Evolutionary conservation across 1,140 invertebrate species (phyloP).

Genomic region (Drosophila tani): DNA sequence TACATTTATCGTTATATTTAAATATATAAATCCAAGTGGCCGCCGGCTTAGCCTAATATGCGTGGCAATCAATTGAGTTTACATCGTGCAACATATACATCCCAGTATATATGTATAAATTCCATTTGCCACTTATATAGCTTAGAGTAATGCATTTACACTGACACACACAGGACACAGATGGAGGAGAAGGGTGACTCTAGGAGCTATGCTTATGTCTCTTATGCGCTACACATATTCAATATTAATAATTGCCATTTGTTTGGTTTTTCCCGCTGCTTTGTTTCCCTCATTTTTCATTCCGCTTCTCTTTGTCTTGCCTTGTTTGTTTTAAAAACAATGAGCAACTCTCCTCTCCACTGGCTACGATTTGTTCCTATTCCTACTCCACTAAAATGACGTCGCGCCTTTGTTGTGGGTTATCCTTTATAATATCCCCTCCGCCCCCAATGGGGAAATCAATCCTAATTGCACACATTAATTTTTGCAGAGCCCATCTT

Average conservation of each 20-base stretch:
- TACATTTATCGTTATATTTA: constrained; percentile 29
- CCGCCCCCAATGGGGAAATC: constrained; percentile 18
- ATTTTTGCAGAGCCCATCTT: constrained; percentile 41
- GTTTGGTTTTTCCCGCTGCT: constrained; percentile 40
- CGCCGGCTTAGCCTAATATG: constrained; percentile 57
- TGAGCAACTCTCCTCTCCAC: constrained; percentile 54
- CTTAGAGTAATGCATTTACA: constrained; percentile 48
- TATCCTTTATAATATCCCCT: constrained; percentile 13
- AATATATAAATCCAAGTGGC: constrained; percentile 60
- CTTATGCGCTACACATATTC: constrained; percentile 66
- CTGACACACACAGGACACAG: constrained; percentile 45
- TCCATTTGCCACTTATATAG: constrained; percentile 23
- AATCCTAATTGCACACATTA: constrained; percentile 58
- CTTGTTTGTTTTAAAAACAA: constrained; percentile 77
- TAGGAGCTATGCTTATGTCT: constrained; percentile 52
- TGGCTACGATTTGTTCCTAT: constrained; percentile 19
- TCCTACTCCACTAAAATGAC: constrained; percentile 14
- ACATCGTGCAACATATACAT: constrained; percentile 7
- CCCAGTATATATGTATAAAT: constrained; percentile 18
- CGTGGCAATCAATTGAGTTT: constrained; percentile 42
- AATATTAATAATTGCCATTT: constrained; percentile 81
- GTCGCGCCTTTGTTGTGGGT: constrained; percentile 40
- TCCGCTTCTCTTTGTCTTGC: background rate
- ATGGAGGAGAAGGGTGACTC: constrained; percentile 36
- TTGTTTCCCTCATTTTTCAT: constrained; percentile 28